Evolutionary conservation across 1,140 invertebrate genomes (phyloP).

Genomic region (Gryllus bimaculatus): DNA sequence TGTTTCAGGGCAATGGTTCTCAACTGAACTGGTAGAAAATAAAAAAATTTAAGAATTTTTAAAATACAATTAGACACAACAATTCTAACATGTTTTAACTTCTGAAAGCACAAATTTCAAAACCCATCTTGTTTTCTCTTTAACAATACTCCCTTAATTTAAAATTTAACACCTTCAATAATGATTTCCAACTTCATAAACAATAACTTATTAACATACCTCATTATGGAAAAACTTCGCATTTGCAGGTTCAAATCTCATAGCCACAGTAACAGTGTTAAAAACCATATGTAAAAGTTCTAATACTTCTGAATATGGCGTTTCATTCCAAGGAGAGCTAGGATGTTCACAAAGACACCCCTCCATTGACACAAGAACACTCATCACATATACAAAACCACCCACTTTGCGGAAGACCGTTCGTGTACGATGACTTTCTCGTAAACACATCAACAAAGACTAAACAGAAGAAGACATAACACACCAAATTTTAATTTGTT

Average conservation of each 20-base stretch:
- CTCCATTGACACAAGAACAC: slow-evolving; percentile 87
- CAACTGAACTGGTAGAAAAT: too few relatives aligned
- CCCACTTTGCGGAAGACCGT: slow-evolving; percentile 92
- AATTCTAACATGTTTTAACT: too few relatives aligned
- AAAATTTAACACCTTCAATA: not conserved
- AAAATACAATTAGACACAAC: too few relatives aligned
- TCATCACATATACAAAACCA: slow-evolving; percentile 96
- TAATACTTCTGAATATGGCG: slow-evolving; percentile 47
- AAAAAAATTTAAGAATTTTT: too few relatives aligned
- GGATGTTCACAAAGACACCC: slow-evolving; percentile 50
- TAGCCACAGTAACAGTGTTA: slow-evolving; percentile 90
- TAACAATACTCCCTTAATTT: not conserved
- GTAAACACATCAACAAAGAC: slow-evolving; percentile 73
- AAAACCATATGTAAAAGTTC: slow-evolving; percentile 81
- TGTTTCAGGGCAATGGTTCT: too few relatives aligned
- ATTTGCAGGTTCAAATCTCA: slow-evolving; percentile 98
- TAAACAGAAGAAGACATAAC: slow-evolving; percentile 31
- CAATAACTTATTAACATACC: slow-evolving; percentile 37
- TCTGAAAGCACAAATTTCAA: too few relatives aligned
- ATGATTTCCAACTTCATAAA: not conserved
- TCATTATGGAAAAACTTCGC: slow-evolving; percentile 97
- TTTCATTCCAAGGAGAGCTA: slow-evolving; percentile 32
- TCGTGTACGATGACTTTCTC: slow-evolving; percentile 89
- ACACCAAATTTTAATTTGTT: too few relatives aligned
- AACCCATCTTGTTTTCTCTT: too few relatives aligned